These are phyloP conservation scores for Crotalus tigris DNA, from an alignment of 2,113 vertebrate genomes.

Conservation along the genomic window DNA sequence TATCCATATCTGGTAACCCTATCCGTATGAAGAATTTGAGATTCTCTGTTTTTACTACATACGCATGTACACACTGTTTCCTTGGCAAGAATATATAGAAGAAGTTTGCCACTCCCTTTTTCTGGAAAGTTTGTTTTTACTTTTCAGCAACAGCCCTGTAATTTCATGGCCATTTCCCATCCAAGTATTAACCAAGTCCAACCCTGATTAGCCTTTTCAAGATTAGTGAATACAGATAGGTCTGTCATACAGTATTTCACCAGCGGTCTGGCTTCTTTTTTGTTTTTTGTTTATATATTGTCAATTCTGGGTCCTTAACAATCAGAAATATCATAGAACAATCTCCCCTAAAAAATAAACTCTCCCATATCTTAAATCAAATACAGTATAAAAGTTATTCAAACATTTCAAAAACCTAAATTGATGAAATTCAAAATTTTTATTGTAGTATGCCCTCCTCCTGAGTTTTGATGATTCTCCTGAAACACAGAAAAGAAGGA, in stretches of 20 bases:
- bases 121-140: not conserved
- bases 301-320: not conserved
- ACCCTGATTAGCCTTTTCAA: not conserved
- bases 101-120: not conserved
- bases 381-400: not conserved
- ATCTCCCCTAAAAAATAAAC: not conserved
- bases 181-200: not conserved
- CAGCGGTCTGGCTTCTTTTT: not conserved
- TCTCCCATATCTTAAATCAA: not conserved
- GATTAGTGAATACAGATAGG: not conserved
- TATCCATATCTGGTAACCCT: not conserved
- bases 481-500: not conserved
- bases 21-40: not conserved
- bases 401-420: not conserved
- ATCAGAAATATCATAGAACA: not conserved
- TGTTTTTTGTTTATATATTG: not conserved
- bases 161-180: not conserved
- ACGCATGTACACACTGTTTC: not conserved
- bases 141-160: not conserved
- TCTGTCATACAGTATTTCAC: not conserved
- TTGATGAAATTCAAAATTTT: not conserved
- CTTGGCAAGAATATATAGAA: not conserved
- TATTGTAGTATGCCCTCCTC: not conserved
- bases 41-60: not conserved
- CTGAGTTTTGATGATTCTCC: not conserved